Base-by-base conservation (phyloP, 2,888 invertebrate genomes). In the Chloromyia formosa region DNA sequence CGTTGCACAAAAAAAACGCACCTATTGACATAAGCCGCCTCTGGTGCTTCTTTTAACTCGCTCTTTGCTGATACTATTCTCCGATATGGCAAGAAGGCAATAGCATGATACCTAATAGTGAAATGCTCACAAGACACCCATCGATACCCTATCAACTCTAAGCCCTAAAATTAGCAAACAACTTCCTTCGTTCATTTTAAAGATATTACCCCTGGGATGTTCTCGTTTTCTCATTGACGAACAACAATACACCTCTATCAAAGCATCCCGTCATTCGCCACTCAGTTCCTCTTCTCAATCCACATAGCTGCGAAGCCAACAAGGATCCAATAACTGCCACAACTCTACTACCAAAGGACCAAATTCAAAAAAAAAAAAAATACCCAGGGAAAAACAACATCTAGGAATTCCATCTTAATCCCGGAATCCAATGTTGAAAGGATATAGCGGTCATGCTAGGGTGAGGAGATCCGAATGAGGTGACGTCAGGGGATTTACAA, bases 131-230 rank as follows among this genome's bases (percentile, higher is more conserved):
- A n/a, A n/a, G n/a, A n/a, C n/a, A n/a, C n/a, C n/a, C n/a, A n/a
- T n/a, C n/a, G n/a, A n/a, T n/a, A n/a, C n/a, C n/a, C 5, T 56
- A 18, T 20, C 5, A 7, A 56, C n/a, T n/a, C 62, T 18, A 68
- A 49, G 7, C 68, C 68, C 68, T 68, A n/a, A 49, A 68, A 66
- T 66, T 66, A 66, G 45, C 49, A 66, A 66, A 45, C 49, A 66
- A 66, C 66, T 66, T 66, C 66, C 66, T 66, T 18, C 49, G 18
- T 20, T 66, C 66, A 49, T 66, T 66, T 66, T 45, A 66, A 66
- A 49, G 66, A 35, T 45, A 66, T 66, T 66, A 66, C 49, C n/a
- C 61, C 14, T n/a, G 61, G 61, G 61, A 27, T 35, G 35, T 61
- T 35, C 61, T 61, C 35, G n/a, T 54, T 61, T 61, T 14, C 61